These are phyloP conservation scores for Geopemphigus sp. DNA, from an alignment of 1,140 invertebrate species.

Conservation along the genomic window DNA sequence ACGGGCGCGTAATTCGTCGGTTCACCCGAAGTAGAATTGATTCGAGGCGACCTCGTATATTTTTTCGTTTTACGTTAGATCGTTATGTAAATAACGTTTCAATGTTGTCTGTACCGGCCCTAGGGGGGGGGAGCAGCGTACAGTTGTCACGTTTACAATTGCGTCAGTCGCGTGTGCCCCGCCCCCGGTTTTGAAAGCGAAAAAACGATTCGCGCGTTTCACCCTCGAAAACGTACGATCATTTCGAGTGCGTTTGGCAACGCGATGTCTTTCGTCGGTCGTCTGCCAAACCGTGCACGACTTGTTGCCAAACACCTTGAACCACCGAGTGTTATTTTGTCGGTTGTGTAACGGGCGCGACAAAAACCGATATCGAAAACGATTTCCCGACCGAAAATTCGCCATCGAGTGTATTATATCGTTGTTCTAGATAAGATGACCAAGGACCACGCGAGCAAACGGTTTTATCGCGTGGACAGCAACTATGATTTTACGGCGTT, in stretches of 20 bases:
- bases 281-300: neutral
- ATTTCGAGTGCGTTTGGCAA: conserved; percentile 11
- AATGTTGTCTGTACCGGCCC: neutral
- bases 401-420: neutral
- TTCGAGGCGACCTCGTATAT: no score
- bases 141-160: no score
- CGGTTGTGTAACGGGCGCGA: neutral
- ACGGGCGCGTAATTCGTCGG: no score
- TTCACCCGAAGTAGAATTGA: no score
- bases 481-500: conserved; percentile 72
- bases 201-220: no score
- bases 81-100: no score
- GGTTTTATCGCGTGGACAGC: conserved; percentile 85
- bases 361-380: neutral
- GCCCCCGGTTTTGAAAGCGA: no score
- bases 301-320: conserved; percentile 44
- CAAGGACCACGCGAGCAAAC: conserved; percentile 55
- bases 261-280: conserved; percentile 5
- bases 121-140: no score
- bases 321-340: conserved; percentile 30
- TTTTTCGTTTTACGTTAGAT: no score
- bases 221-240: no score
- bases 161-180: no score
- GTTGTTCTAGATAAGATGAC: conserved; percentile 42
- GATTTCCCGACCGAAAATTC: neutral